These are phyloP conservation scores for Drosophila testacea DNA, from an alignment of 2,888 invertebrate species.

Conservation along the genomic window DNA sequence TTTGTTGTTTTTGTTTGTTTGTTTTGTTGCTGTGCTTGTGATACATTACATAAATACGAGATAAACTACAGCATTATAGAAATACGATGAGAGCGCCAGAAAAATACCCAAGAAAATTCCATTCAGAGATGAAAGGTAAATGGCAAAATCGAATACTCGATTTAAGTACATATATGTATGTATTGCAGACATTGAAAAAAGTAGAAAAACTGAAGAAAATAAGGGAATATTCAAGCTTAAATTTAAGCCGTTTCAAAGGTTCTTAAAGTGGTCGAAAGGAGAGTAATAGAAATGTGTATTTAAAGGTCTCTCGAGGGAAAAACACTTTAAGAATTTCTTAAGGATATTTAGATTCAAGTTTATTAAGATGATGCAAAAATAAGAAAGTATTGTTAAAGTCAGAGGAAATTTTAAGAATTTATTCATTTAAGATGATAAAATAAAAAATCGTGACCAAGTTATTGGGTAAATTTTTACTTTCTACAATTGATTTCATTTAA, in stretches of 20 bases:
- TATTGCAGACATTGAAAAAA: conserved; percentile 10
- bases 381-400: neutral
- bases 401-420: no score
- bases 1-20: neutral
- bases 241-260: no score
- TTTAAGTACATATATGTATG: neutral
- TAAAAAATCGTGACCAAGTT: no score
- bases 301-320: no score
- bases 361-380: neutral
- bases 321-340: no score
- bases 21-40: conserved; percentile 23
- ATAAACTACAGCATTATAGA: conserved; percentile 7
- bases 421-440: no score
- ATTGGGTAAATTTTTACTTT: no score
- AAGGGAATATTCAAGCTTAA: no score
- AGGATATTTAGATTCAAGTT: no score
- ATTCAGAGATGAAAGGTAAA: conserved; percentile 8
- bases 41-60: conserved; percentile 52
- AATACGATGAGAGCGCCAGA: conserved; percentile 5
- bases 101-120: conserved; percentile 26
- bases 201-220: neutral
- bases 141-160: conserved; percentile 21
- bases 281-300: no score
- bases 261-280: no score
- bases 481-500: no score